Base-by-base conservation (phyloP, 2,797 vertebrate species). In the Sebastes trivittatus region DNA sequence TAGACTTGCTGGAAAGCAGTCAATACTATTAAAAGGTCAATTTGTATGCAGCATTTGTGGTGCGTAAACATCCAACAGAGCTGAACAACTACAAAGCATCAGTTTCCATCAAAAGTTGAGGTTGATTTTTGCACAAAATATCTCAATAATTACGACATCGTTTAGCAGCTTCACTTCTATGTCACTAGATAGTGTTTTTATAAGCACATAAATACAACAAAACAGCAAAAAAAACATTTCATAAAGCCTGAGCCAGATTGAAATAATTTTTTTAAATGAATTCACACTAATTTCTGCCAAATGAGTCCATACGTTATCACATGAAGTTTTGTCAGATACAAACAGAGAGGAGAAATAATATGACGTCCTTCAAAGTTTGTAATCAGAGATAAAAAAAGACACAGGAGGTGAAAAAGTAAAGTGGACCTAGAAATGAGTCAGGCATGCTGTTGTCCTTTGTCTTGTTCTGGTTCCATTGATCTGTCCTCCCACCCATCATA, bases 371-470 rank as follows among this genome's bases (percentile, higher is more conserved):
- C 6, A 52, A 11, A 52, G 30, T 65, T 27, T n/a, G 23, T 22
- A 36, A 25, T 52, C 32, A 66, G 64, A 80, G 27, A 14, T 54
- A 14, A 27, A 56, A 66, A 65, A 10, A 3, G 25, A 69, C 34
- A 34, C 16, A 27, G 46, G 32, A 86, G 55, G 11, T 72, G 27
- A 84, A 74, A 89, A 80, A 80, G 64, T 56, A 11, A 86, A 85
- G 77, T 67, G 74, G 76, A 93, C 92, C 92, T 92, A 92, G 84
- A 75, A 92, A 87, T 55, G 87, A 93, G 83, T 90, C 91, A 25
- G 89, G 77, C 82, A 88, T 81, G 90, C 85, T 91, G 88, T 87
- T 92, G 86, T 95, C 93, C 84, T 95, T 94, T 72, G 87, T 83
- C 73, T 92, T 91, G 83, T 89, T 93, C 83, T 90, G 80, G 84